phyloP scores from a whole-genome alignment of 2,888 invertebrate genomes.

The Plagodis dolabraria region DNA sequence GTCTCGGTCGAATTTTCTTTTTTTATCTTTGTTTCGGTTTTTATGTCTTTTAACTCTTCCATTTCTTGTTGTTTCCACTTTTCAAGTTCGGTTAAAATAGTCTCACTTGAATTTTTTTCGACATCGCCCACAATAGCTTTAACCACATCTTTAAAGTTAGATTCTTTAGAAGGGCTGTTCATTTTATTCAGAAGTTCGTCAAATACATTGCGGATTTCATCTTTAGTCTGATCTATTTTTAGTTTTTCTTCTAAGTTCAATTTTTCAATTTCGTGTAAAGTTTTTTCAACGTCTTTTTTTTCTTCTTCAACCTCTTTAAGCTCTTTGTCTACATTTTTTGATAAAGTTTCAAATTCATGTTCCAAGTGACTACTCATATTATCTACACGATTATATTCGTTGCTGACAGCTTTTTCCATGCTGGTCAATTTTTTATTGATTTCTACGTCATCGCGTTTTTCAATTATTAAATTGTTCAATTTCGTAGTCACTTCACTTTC shows the following conservation, averaged over 20 bases:
- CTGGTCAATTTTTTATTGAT: conserved; percentile 33
- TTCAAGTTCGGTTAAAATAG: conserved; percentile 40
- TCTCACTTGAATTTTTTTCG: conserved; percentile 42
- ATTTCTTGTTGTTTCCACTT: conserved; percentile 46
- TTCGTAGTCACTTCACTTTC: background rate
- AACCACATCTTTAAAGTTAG: conserved; percentile 48
- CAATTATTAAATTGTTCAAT: background rate
- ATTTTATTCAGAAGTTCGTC: conserved; percentile 47
- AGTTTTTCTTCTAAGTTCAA: conserved; percentile 54
- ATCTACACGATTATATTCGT: conserved; percentile 54
- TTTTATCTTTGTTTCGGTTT: conserved; percentile 1
- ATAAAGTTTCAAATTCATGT: conserved; percentile 57
- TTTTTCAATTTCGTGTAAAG: conserved; percentile 54
- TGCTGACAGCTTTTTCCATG: conserved; percentile 47
- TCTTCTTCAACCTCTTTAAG: conserved; percentile 40
- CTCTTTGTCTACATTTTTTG: conserved; percentile 50
- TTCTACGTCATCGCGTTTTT: conserved; percentile 5
- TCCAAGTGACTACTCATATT: conserved; percentile 55
- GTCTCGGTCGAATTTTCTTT: conserved; percentile 9
- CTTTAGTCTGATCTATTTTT: conserved; percentile 50
- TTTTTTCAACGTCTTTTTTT: conserved; percentile 44
- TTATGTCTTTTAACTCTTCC: conserved; percentile 32
- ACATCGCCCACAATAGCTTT: conserved; percentile 49
- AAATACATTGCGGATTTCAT: conserved; percentile 54
- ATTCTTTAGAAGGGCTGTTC: conserved; percentile 17